phyloP scores from a whole-genome alignment of 2,888 invertebrate species.

The Empis livida region DNA sequence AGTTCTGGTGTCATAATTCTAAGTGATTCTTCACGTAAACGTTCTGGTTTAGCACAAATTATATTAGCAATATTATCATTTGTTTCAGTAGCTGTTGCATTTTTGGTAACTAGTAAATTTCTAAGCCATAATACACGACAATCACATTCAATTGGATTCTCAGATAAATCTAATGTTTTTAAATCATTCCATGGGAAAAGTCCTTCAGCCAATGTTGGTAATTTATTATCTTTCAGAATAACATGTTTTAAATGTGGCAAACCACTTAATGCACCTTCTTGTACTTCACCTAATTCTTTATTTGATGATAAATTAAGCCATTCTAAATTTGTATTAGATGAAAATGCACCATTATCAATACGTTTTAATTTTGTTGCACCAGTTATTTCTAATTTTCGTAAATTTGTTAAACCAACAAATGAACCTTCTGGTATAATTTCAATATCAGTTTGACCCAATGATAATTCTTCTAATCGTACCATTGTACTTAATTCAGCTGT shows the following conservation, averaged over 20 bases:
- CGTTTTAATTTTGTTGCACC: slow-evolving; percentile 60
- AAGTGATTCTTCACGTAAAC: slow-evolving; percentile 55
- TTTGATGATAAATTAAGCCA: slow-evolving; percentile 62
- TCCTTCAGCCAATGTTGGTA: slow-evolving; percentile 61
- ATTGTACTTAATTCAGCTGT: slow-evolving; percentile 59
- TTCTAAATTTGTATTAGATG: slow-evolving; percentile 70
- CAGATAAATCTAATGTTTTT: slow-evolving; percentile 60
- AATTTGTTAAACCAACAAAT: slow-evolving; percentile 63
- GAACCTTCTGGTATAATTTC: slow-evolving; percentile 54
- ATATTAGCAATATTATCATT: slow-evolving; percentile 36
- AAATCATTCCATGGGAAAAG: slow-evolving; percentile 69
- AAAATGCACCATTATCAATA: slow-evolving; percentile 65
- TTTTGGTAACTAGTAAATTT: slow-evolving; percentile 43
- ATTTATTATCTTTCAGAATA: slow-evolving; percentile 63
- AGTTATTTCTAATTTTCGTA: slow-evolving; percentile 63
- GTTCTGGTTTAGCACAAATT: slow-evolving; percentile 59
- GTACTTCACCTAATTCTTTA: slow-evolving; percentile 56
- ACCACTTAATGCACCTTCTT: slow-evolving; percentile 64
- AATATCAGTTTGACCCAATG: slow-evolving; percentile 74
- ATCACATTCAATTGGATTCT: slow-evolving; percentile 71
- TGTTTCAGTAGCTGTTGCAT: slow-evolving; percentile 15
- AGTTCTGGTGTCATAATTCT: slow-evolving; percentile 59
- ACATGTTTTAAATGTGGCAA: slow-evolving; percentile 67
- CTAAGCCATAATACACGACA: slow-evolving; percentile 71
- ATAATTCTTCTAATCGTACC: slow-evolving; percentile 62